Evolutionary conservation across 2,113 vertebrate species (phyloP).

Genomic region (Callochromis pleurospilus): DNA sequence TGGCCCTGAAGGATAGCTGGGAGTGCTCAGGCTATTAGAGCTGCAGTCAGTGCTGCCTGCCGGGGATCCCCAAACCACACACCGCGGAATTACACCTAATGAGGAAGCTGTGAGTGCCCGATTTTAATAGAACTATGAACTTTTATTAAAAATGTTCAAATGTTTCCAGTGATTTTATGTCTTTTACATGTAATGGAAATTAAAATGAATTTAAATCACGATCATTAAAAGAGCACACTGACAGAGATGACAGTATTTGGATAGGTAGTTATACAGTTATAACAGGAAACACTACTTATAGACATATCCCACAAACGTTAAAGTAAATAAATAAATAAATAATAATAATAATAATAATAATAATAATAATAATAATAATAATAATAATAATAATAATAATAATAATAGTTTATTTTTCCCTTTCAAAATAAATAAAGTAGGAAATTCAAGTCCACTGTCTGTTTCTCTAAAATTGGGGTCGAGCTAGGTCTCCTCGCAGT

Average conservation of each 20-base stretch:
- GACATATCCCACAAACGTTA: not conserved
- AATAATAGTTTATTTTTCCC: not conserved
- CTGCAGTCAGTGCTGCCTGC: not conserved
- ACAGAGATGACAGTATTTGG: not conserved
- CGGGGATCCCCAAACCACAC: not conserved
- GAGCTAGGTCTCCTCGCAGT: not conserved
- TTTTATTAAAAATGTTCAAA: not conserved
- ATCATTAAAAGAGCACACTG: not conserved
- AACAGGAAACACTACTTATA: not conserved
- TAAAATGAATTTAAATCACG: not conserved
- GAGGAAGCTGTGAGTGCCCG: not conserved
- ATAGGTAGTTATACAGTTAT: not conserved
- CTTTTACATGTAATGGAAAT: not conserved
- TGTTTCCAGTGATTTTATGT: not conserved
- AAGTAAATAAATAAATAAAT: not conserved
- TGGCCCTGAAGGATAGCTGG: slow-evolving; percentile 25
- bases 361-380: not conserved
- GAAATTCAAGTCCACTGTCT: not conserved
- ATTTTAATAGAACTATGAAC: not conserved
- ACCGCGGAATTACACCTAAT: not conserved
- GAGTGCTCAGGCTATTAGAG: slow-evolving; percentile 10
- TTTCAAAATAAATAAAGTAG: not conserved
- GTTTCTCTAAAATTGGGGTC: not conserved
- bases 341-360: not conserved
- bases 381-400: not conserved